These are phyloP conservation scores for Poeciliopsis retropinna DNA, from an alignment of 2,113 vertebrate genomes.

Conservation along the genomic window DNA sequence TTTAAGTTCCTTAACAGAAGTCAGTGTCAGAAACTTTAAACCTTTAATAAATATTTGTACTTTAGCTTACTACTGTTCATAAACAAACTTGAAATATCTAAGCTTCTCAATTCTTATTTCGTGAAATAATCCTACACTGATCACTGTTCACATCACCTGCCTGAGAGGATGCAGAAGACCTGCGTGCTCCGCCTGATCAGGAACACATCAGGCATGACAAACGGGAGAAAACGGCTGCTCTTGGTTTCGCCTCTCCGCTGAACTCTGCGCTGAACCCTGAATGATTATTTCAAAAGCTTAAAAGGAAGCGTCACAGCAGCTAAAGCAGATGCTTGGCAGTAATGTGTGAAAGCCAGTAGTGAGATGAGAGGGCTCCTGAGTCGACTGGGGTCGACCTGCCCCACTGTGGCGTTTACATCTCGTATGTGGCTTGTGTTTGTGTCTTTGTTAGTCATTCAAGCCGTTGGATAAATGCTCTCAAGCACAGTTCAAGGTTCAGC, in stretches of 20 bases:
- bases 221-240: slow-evolving; percentile 7
- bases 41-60: no score
- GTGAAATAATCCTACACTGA: background rate
- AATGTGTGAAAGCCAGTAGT: background rate
- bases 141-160: background rate
- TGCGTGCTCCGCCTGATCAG: background rate
- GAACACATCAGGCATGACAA: slow-evolving; percentile 16
- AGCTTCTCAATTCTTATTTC: background rate
- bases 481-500: slow-evolving; percentile 52
- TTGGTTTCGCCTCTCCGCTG: slow-evolving; percentile 9
- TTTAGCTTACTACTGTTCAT: no score
- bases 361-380: slow-evolving; percentile 5
- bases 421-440: background rate
- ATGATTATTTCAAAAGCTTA: slow-evolving; percentile 35
- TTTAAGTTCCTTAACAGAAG: no score
- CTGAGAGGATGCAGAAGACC: background rate
- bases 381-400: slow-evolving; percentile 38
- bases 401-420: slow-evolving; percentile 45
- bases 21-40: no score
- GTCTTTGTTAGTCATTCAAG: slow-evolving; percentile 26
- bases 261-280: slow-evolving; percentile 34
- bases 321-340: slow-evolving; percentile 37
- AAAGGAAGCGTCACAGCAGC: slow-evolving; percentile 29
- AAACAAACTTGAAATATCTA: background rate
- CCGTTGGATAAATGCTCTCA: slow-evolving; percentile 33